phyloP scores from a whole-genome alignment of 1,140 invertebrate genomes.

The Leptonema lineaticorne region DNA sequence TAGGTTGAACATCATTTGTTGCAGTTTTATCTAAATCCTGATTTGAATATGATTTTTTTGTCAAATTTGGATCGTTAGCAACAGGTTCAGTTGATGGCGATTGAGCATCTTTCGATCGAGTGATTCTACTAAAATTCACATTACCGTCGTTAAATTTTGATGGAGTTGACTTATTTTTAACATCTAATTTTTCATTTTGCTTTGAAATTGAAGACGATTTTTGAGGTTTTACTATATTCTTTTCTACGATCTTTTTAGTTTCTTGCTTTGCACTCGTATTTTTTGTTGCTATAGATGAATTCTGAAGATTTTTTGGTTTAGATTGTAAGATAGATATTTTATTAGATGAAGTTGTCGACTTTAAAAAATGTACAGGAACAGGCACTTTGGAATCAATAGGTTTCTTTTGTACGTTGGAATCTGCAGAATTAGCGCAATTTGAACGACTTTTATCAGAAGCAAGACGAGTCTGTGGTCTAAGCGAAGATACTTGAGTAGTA shows the following conservation, averaged over 20 bases:
- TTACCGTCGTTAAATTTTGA: neutral
- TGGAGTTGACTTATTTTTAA: slow-evolving; percentile 24
- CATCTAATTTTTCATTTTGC: slow-evolving; percentile 22
- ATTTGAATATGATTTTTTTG: slow-evolving; percentile 14
- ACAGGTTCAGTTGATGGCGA: slow-evolving; percentile 21
- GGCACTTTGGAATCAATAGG: slow-evolving; percentile 33
- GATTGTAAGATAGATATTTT: slow-evolving; percentile 24
- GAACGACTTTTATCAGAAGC: slow-evolving; percentile 36
- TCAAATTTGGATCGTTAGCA: slow-evolving; percentile 4
- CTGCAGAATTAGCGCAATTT: neutral
- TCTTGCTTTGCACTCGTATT: neutral
- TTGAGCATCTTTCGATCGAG: slow-evolving; percentile 36
- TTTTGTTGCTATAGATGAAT: neutral
- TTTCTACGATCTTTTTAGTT: slow-evolving; percentile 19
- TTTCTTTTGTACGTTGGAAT: slow-evolving; percentile 7
- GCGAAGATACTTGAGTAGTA: slow-evolving; percentile 42
- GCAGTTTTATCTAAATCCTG: neutral
- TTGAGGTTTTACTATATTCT: slow-evolving; percentile 22
- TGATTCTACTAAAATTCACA: slow-evolving; percentile 25
- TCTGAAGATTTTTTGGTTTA: neutral
- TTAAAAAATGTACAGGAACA: slow-evolving; percentile 27
- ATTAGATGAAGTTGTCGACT: slow-evolving; percentile 9
- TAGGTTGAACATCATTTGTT: neutral
- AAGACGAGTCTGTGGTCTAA: slow-evolving; percentile 47
- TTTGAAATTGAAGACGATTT: slow-evolving; percentile 22